Evolutionary conservation across 2,888 invertebrate species (phyloP), one percentile per base, ranked within the genome.

Genomic region (Lasioglossum morio): DNA sequence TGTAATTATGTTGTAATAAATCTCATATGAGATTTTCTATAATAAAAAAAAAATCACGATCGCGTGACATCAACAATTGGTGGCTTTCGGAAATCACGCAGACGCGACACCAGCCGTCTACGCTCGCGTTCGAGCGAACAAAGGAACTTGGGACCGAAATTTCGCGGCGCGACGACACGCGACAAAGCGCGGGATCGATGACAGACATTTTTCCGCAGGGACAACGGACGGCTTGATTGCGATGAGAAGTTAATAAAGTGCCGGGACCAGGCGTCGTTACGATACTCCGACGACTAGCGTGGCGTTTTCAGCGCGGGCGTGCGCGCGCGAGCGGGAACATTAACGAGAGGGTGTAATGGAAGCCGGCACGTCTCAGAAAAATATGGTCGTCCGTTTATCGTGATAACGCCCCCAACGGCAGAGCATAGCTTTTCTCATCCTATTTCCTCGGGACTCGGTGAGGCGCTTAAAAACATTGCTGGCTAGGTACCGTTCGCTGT

Each of bases 311-410:
- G 48, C 69, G 73, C 23, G n/a, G 8, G 53, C n/a, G 53, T 8
- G 23, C 23, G 23, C 48, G 53, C 23, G 63, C 43, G 53, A 10
- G 63, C 43, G 40, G 79, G 86, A 81, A 83, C 84, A 86, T 80
- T 79, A 89, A 82, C 88, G 82, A 72, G 79, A 3, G 69, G 23
- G 23, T 69, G 81, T 81, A 85, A 84, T 78, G 86, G 78, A 76
- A 63, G 57, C 72, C 43, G 75, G 79, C 79, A 82, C 81, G 80
- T 82, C 81, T 60, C 69, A 79, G 72, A 75, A 90, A 90, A 89
- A 89, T 87, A 89, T 89, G 86, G 86, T 79, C 74, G 81, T 78
- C 77, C 84, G 87, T 86, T 90, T 84, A 89, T 90, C 87, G 81
- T 83, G 85, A 89, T 89, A 89, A 90, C 84, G 83, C 85, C 72